phyloP scores from a whole-genome alignment of 2,888 invertebrate genomes.

The Eulithis prunata region DNA sequence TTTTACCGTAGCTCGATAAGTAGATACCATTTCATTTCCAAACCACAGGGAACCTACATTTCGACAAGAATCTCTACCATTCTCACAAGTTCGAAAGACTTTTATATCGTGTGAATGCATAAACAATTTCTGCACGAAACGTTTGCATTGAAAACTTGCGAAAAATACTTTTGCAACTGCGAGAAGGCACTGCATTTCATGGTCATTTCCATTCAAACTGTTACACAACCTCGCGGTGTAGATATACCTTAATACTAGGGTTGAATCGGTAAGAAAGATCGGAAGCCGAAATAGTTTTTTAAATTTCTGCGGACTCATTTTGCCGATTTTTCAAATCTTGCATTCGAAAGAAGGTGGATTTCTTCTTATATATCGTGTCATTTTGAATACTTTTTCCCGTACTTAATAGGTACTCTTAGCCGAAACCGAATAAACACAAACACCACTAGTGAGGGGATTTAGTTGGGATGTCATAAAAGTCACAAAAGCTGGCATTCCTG shows the following conservation, averaged over 20 bases:
- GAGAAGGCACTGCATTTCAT: slow-evolving; percentile 41
- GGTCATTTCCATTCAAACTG: slow-evolving; percentile 52
- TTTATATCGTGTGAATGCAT: slow-evolving; percentile 35
- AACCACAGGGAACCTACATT: slow-evolving; percentile 13
- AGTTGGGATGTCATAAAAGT: too few relatives aligned
- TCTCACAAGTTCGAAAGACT: slow-evolving; percentile 14
- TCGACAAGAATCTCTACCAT: slow-evolving; percentile 23
- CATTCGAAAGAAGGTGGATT: too few relatives aligned
- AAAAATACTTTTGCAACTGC: slow-evolving; percentile 27
- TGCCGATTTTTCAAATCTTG: too few relatives aligned
- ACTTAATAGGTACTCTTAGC: neutral
- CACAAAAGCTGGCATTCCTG: too few relatives aligned
- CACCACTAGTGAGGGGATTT: too few relatives aligned
- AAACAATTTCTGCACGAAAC: slow-evolving; percentile 34
- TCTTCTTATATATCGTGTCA: too few relatives aligned
- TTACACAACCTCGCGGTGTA: slow-evolving; percentile 31
- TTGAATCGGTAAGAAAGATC: neutral
- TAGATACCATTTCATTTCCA: slow-evolving; percentile 4
- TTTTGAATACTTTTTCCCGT: too few relatives aligned
- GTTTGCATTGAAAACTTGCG: slow-evolving; percentile 37
- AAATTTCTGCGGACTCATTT: too few relatives aligned
- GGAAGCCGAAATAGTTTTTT: neutral
- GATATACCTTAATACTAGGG: slow-evolving; percentile 15
- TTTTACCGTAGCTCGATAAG: slow-evolving; percentile 1
- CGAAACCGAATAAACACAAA: slow-evolving; percentile 3